Base-by-base conservation (phyloP, 2,797 vertebrate genomes). In the Rhadinocentrus ornatus region DNA sequence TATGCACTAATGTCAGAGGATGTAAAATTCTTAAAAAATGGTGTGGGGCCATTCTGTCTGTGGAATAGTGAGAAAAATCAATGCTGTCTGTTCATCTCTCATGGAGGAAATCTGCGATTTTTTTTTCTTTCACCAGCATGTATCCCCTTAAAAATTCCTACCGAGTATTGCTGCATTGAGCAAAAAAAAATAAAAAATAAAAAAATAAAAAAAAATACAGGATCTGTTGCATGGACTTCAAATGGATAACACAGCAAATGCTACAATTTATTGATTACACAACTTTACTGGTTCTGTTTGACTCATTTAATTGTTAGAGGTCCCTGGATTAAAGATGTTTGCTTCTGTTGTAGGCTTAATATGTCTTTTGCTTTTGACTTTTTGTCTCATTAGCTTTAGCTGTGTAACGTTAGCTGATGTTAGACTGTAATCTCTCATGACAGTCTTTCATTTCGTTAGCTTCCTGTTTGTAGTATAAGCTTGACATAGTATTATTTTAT, bases 51-150 rank as follows among this genome's bases (percentile, higher is more conserved):
- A 29, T 64, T 50, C 50, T 50, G 54, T 62, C 56, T 31, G 34
- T 55, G 63, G 68, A 79, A 72, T 16, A 70, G 5, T 35, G 63
- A 62, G 62, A 78, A 68, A 77, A 71, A 69, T 75, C 44, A 12
- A 57, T 66, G 32, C 31, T 18, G 11, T 78, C 32, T 73, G 32
- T 68, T 60, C 16, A 61, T 46, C 55, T 52, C 16, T 37, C 13
- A 35, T 73, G 84, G 69, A 69, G 46, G 57, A 74, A 86, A 81
- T 39, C 64, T 41, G 31, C 56, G 57, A 16, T 86, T 73, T 60
- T 79, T 80, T 73, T 24, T 13, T 6, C 24, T 13, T 12, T 22
- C 1, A 2, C 8, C 58, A 53, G 18, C 20, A 54, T 9, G 29
- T 2, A 26, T 37, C 8, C 29, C 10, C 8, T 32, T 61, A 37